A percentile compares a stretch with the other conserved stretches of the same genome.
Conservation (phyloP, 2,888 invertebrate genomes). For the Melanargia galathea region DNA sequence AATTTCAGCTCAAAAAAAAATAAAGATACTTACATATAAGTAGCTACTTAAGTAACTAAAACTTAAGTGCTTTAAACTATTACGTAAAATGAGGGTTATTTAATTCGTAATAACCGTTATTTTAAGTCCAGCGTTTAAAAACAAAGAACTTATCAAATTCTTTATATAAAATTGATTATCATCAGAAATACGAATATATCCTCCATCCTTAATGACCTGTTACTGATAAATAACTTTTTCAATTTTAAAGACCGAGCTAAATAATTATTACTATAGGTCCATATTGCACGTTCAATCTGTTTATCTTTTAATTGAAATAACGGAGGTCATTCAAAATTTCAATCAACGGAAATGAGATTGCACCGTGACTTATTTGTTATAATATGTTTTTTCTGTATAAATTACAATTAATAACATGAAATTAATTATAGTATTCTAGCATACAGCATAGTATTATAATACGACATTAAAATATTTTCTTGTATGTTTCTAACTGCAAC, state of each 20-base stretch:
- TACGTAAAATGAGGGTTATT: constrained; percentile 3
- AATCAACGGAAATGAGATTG: constrained; percentile 27
- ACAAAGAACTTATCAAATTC: neutral
- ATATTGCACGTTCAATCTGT: constrained; percentile 50
- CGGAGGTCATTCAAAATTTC: constrained; percentile 27
- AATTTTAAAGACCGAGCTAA: constrained; percentile 13
- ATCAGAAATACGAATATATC: neutral
- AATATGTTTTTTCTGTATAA: constrained; percentile 1
- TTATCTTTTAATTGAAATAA: constrained; percentile 42
- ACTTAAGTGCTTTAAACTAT: constrained; percentile 14
- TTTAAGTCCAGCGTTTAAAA: too few species aligned
- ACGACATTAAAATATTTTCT: constrained; percentile 6
- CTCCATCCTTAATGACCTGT: neutral
- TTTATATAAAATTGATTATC: neutral
- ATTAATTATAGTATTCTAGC: neutral
- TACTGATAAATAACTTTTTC: constrained; percentile 6
- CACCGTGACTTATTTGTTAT: constrained; percentile 17
- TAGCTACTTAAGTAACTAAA: too few species aligned
- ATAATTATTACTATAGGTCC: constrained; percentile 28
- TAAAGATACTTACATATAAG: too few species aligned
- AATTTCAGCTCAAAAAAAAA: neutral
- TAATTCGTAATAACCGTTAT: neutral
- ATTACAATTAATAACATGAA: neutral
- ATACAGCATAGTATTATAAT: neutral
- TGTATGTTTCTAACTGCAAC: neutral